Percentiles rank a stretch among this genome's conserved stretches.
These are phyloP conservation scores for Scartelaos histophorus DNA, from an alignment of 2,113 vertebrate species.

Conservation along the genomic window DNA sequence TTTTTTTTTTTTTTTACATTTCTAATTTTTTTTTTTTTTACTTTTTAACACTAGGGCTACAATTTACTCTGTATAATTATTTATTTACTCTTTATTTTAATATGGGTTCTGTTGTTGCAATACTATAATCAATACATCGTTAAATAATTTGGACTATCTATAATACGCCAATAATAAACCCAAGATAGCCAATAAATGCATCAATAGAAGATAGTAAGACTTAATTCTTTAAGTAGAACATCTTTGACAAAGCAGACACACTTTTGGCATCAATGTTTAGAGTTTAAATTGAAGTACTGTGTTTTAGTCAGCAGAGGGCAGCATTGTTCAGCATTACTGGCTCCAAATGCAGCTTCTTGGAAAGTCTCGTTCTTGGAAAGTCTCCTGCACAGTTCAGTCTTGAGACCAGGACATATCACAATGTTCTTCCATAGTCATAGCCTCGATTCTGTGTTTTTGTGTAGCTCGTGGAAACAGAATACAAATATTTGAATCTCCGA, in stretches of 20 bases:
- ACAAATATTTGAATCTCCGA: not conserved
- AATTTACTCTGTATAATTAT: too few species aligned
- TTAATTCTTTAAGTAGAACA: not conserved
- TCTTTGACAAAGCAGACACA: not conserved
- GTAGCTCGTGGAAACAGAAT: too few species aligned
- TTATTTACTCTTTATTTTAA: not conserved
- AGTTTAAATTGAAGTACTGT: not conserved
- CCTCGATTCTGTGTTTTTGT: too few species aligned
- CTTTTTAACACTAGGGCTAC: too few species aligned
- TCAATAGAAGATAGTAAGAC: not conserved
- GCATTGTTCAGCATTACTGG: slow-evolving; percentile 45
- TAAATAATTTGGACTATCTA: too few species aligned
- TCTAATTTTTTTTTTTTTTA: too few species aligned
- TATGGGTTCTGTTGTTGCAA: not conserved
- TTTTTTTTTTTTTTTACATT: too few species aligned
- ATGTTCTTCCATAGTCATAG: not conserved
- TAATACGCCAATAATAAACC: not conserved
- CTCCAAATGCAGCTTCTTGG: not conserved
- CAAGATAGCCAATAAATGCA: not conserved
- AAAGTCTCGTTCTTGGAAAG: not conserved
- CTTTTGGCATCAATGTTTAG: not conserved
- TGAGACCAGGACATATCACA: not conserved
- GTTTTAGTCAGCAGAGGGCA: slow-evolving; percentile 53
- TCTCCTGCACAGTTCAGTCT: not conserved
- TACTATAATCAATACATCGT: too few species aligned